Evolutionary conservation across 2,888 invertebrate species (phyloP).

Genomic region (Agriotes lineatus): DNA sequence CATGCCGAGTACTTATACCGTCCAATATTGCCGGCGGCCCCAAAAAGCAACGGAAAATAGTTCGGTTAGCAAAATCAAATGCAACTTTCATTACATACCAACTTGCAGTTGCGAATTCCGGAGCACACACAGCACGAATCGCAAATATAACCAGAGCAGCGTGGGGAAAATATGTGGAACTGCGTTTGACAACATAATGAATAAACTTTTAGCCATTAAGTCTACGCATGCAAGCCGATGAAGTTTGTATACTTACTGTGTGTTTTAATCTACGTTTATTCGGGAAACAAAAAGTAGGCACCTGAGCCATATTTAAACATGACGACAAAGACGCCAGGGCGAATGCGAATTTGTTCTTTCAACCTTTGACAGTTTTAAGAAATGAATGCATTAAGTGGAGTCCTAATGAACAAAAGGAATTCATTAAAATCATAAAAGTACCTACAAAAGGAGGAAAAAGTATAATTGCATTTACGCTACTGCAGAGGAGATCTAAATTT

Average conservation of each 20-base stretch:
- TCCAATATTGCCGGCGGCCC: background rate
- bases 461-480: constrained; percentile 23
- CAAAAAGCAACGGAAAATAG: too few relatives aligned
- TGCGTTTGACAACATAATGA: constrained; percentile 24
- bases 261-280: background rate
- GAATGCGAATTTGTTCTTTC: constrained; percentile 9
- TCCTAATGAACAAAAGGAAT: constrained; percentile 36
- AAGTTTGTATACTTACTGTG: background rate
- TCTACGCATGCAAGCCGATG: background rate
- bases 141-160: too few relatives aligned
- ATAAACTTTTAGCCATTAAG: constrained; percentile 7
- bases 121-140: too few relatives aligned
- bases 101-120: too few relatives aligned
- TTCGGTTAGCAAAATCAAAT: too few relatives aligned
- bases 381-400: constrained; percentile 27
- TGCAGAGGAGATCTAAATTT: background rate
- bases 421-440: constrained; percentile 29
- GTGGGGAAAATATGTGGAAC: background rate
- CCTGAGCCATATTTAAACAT: background rate
- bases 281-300: background rate
- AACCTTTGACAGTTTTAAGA: constrained; percentile 21
- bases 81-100: too few relatives aligned
- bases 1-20: constrained; percentile 27
- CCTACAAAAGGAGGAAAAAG: constrained; percentile 23
- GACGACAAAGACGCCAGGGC: background rate